Percentiles rank a stretch among this genome's conserved stretches.
Evolutionary conservation across 2,113 vertebrate species (phyloP).

Genomic region (Crotalus viridis): DNA sequence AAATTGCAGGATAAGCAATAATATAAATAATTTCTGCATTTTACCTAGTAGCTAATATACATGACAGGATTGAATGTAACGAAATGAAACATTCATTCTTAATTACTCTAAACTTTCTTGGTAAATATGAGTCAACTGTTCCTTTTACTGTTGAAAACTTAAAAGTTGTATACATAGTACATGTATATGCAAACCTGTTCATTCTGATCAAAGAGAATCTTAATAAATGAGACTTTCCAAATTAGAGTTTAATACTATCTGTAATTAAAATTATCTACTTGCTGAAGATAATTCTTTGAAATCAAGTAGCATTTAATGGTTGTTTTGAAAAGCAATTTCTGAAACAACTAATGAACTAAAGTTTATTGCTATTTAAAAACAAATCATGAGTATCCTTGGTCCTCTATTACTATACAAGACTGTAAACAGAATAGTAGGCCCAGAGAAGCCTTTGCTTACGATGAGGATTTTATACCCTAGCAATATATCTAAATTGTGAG

Average conservation of each 20-base stretch:
- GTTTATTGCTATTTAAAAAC: not conserved
- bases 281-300: not conserved
- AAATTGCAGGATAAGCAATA: not conserved
- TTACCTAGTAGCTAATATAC: not conserved
- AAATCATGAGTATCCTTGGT: not conserved
- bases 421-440: too few species aligned
- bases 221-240: not conserved
- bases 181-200: not conserved
- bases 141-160: not conserved
- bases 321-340: not conserved
- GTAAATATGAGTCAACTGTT: not conserved
- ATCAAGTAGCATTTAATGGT: not conserved
- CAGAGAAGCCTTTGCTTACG: not conserved
- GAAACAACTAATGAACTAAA: not conserved
- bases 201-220: not conserved
- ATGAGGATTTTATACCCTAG: not conserved
- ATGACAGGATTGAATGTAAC: not conserved
- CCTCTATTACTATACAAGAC: not conserved
- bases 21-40: not conserved
- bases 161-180: not conserved
- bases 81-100: not conserved
- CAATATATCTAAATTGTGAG: not conserved
- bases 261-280: not conserved
- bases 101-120: not conserved
- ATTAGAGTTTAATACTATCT: not conserved